A percentile compares a stretch with the other conserved stretches of the same genome.
These are phyloP conservation scores for Diadegma fenestrale DNA, from an alignment of 2,888 invertebrate genomes.

Conservation along the genomic window DNA sequence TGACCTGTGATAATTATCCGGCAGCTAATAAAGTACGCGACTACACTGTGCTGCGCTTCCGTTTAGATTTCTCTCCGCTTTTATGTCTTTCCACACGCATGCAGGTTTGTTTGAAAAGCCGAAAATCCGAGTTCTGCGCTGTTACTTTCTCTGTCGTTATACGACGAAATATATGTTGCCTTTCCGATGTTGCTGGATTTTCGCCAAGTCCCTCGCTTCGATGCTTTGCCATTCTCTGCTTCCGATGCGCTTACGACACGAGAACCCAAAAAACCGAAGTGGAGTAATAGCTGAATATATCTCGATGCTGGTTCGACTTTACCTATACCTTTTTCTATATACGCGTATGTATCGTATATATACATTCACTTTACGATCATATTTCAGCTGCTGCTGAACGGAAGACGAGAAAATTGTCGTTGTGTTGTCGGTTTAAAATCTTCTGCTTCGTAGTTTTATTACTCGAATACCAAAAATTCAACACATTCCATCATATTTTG, in stretches of 20 bases:
- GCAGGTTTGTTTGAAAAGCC: constrained; percentile 57
- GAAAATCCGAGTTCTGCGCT: constrained; percentile 64
- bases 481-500: constrained; percentile 7
- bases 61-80: constrained; percentile 2
- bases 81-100: constrained; percentile 27
- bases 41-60: constrained; percentile 12
- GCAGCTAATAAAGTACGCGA: constrained; percentile 58
- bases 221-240: constrained; percentile 54
- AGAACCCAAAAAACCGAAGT: constrained; percentile 52
- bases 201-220: constrained; percentile 62
- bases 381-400: constrained; percentile 13
- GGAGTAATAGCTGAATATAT: constrained; percentile 55
- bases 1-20: constrained; percentile 57
- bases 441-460: constrained; percentile 23
- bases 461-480: constrained; percentile 1
- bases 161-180: constrained; percentile 51
- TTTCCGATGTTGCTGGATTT: constrained; percentile 61
- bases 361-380: constrained; percentile 31
- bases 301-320: constrained; percentile 54
- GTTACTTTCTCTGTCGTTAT: constrained; percentile 20
- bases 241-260: constrained; percentile 59
- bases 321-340: constrained; percentile 35
- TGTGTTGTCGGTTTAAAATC: constrained; percentile 24
- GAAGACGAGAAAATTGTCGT: constrained; percentile 11
- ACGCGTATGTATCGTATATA: not conserved